Evolutionary conservation across 2,113 vertebrate genomes (phyloP).

Genomic region (Carettochelys insculpta): DNA sequence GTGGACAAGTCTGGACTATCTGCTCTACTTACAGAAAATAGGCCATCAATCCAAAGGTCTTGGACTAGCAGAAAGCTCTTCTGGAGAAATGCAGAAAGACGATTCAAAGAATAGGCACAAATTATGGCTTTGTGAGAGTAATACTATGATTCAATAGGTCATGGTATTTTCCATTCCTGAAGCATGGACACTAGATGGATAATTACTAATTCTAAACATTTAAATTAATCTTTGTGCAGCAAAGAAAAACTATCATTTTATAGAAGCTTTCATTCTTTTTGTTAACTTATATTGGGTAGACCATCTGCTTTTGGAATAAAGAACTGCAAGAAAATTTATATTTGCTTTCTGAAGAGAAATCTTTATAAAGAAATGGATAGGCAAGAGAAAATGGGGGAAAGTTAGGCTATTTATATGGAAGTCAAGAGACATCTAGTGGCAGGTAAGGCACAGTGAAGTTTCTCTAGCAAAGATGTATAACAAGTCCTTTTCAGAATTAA

Average conservation of each 20-base stretch:
- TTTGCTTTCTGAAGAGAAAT: constrained; percentile 50
- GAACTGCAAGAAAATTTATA: constrained; percentile 15
- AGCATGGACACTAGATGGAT: background rate
- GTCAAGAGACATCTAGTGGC: constrained; percentile 80
- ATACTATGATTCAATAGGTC: background rate
- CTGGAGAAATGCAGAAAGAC: background rate
- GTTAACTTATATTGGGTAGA: background rate
- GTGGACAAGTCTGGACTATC: background rate
- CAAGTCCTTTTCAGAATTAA: background rate
- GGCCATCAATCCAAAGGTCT: background rate
- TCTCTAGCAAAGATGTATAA: background rate
- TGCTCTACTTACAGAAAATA: background rate
- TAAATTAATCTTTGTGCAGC: background rate
- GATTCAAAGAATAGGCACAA: background rate
- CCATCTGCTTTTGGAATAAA: constrained; percentile 22
- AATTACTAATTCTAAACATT: background rate
- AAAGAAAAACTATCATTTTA: background rate
- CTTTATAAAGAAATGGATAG: constrained; percentile 24
- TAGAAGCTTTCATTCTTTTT: background rate
- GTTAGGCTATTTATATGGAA: constrained; percentile 58
- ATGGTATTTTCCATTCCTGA: background rate
- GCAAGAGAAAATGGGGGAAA: constrained; percentile 43
- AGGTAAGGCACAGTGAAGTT: background rate
- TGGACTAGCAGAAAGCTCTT: background rate
- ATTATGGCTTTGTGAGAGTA: constrained; percentile 20